Conservation (phyloP, 2,113 vertebrate genomes). For the Takifugu bimaculatus region DNA sequence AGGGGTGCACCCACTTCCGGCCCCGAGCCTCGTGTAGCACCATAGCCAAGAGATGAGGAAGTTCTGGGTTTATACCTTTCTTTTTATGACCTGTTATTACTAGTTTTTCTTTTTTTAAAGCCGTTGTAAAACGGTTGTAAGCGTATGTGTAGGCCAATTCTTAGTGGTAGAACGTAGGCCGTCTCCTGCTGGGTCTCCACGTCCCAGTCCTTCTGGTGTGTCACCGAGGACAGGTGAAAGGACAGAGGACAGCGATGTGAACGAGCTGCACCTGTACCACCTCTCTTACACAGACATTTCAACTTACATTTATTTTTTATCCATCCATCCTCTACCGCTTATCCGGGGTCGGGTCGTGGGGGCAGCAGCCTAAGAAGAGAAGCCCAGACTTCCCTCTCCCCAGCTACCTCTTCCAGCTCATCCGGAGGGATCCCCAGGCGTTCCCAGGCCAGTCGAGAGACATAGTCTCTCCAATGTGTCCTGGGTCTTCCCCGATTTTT, state of each 20-base stretch:
- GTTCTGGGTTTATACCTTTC: slow-evolving; percentile 38
- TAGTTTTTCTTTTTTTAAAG: neutral
- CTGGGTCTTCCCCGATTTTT: too few species aligned
- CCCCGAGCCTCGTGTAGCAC: slow-evolving; percentile 36
- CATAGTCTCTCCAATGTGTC: too few species aligned
- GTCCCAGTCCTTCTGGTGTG: neutral
- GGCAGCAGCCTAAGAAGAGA: too few species aligned
- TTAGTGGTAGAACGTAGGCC: slow-evolving; percentile 3
- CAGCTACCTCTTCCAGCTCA: too few species aligned
- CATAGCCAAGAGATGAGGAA: slow-evolving; percentile 57
- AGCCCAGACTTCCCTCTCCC: too few species aligned
- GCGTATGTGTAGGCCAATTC: neutral
- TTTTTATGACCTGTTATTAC: neutral
- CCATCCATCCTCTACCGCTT: too few species aligned
- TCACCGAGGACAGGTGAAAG: slow-evolving; percentile 36
- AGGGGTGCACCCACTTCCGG: slow-evolving; percentile 84
- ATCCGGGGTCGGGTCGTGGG: too few species aligned
- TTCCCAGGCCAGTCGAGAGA: too few species aligned
- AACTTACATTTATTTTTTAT: too few species aligned
- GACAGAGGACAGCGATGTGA: slow-evolving; percentile 15
- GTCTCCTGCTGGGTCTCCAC: slow-evolving; percentile 9
- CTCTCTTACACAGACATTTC: too few species aligned
- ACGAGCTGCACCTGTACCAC: too few species aligned
- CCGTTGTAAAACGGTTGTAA: neutral
- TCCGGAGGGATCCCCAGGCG: too few species aligned